phyloP scores from a whole-genome alignment of 2,113 vertebrate genomes.

The Gymnobelideus leadbeateri region DNA sequence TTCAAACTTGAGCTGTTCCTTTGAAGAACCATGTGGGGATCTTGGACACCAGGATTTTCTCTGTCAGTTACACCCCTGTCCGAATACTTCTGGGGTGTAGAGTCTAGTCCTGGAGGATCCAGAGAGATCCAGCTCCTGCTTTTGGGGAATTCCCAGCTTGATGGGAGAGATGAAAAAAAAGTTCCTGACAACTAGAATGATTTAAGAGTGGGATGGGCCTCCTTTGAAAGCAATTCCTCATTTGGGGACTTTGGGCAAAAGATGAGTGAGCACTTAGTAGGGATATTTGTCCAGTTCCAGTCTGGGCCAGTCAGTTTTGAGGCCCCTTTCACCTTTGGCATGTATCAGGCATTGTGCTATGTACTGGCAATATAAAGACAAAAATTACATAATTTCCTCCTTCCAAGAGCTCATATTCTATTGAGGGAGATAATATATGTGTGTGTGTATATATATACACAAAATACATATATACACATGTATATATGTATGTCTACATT shows the following conservation, averaged over 20 bases:
- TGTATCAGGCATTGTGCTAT: not conserved
- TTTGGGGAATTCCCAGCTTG: not conserved
- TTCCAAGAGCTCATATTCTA: not conserved
- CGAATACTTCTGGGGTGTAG: not conserved
- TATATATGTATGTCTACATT: not conserved
- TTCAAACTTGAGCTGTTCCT: not conserved
- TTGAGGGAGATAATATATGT: not conserved
- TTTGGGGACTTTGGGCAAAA: not conserved
- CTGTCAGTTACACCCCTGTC: not conserved
- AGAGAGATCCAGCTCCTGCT: not conserved
- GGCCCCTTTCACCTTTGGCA: not conserved
- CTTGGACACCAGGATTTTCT: not conserved
- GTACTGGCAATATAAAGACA: not conserved
- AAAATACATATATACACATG: too few species aligned
- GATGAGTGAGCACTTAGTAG: not conserved
- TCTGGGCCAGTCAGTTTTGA: not conserved
- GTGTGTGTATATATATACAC: not conserved
- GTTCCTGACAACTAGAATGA: not conserved
- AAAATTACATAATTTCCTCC: not conserved
- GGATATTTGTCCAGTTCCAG: not conserved
- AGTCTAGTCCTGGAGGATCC: not conserved
- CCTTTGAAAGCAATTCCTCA: not conserved
- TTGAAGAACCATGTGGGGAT: not conserved
- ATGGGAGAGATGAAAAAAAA: not conserved
- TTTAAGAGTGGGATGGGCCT: not conserved